Evolutionary conservation across 1,140 invertebrate species (phyloP), one percentile per base, ranked within the genome.

Genomic region (Helicorthomorpha holstii): DNA sequence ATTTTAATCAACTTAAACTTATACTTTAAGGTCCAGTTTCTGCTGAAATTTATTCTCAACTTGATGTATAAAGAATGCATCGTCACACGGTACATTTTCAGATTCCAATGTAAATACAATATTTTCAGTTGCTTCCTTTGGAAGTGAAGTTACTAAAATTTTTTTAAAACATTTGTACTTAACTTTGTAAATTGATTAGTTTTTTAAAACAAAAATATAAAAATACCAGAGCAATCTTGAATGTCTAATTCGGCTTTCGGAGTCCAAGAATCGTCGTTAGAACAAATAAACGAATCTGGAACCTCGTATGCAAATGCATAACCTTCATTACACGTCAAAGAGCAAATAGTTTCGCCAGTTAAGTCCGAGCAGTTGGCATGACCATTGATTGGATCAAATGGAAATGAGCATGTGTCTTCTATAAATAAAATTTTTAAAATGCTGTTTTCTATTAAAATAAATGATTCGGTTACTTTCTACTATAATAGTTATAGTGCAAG

Each of bases 161-260:
- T 22, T 27, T 16, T 29, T 14, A 7, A 25, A 47, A 22, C 22
- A 14, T 3, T 27, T 19, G 34, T 19, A 53, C 21, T 34, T 54
- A 16, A 38, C 29, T 41, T 54, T 42, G 14, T 23, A 54, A 16
- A 21, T 50, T 3, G 27, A 53, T 34, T 47, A 53, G 29, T 21
- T 50, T 27, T 16, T 51, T 19, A n/a, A n/a, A n/a, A n/a, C n/a
- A n/a, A n/a, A n/a, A n/a, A n/a, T n/a, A n/a, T n/a, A n/a, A n/a
- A 58, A 54, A 56, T 57, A 77, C 76, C 69, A 52, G 77, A 73
- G 61, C 79, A 82, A 57, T 80, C 77, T 1, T 71, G 70, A 52
- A 72, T n/a, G 66, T 7, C 29, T 34, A 16, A 69, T 76, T 63
- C 66, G 68, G 51, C 60, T 67, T 54, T 60, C 65, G 70, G 69